These are phyloP conservation scores for Gavia stellata DNA, from an alignment of 2,113 vertebrate genomes.

Conservation along the genomic window DNA sequence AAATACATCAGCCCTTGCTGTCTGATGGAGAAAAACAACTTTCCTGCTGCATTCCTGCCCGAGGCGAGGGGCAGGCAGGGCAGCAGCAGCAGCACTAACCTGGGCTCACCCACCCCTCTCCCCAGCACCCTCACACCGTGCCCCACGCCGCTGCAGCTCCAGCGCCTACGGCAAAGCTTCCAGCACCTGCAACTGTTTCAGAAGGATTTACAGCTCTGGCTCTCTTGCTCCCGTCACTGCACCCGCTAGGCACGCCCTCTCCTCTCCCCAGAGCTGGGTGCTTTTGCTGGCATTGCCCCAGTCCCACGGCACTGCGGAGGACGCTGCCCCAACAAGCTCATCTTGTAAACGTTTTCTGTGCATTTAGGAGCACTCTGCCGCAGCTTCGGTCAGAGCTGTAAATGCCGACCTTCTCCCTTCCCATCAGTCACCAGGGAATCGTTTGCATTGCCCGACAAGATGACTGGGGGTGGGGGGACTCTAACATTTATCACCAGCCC, in stretches of 20 bases:
- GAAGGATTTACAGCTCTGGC: neutral
- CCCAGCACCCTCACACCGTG: neutral
- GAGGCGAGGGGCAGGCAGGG: neutral
- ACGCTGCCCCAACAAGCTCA: rapidly evolving
- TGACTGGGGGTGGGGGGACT: no score
- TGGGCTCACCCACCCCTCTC: rapidly evolving
- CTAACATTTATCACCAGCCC: neutral
- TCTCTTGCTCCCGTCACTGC: neutral
- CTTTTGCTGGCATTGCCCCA: rapidly evolving
- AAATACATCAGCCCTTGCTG: neutral
- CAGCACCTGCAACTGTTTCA: neutral
- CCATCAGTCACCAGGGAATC: neutral
- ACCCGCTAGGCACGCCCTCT: neutral
- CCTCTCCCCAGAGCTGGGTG: neutral
- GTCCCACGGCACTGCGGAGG: rapidly evolving
- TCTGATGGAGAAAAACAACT: neutral
- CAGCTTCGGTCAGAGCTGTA: rapidly evolving
- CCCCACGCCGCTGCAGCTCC: rapidly evolving
- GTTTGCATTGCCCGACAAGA: rapidly evolving
- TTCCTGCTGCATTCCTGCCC: neutral
- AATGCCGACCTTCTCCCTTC: neutral
- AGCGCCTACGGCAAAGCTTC: rapidly evolving
- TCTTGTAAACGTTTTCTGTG: rapidly evolving
- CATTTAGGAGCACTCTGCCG: neutral
- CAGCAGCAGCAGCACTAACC: neutral